phyloP scores from a whole-genome alignment of 2,888 invertebrate genomes.

The Mantis religiosa region DNA sequence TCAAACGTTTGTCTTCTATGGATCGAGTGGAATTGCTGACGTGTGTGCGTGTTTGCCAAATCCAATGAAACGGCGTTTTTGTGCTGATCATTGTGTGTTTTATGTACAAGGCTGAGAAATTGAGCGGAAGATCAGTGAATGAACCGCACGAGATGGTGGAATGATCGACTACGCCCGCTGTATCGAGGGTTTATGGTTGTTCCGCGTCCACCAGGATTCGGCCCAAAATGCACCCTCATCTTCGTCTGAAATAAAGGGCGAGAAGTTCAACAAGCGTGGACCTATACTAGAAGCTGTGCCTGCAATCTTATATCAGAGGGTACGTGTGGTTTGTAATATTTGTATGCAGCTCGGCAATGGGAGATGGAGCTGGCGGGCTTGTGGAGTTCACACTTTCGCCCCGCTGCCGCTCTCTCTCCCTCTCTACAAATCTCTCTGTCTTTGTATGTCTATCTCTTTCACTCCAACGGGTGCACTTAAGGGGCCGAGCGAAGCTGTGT shows the following conservation, averaged over 20 bases:
- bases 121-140: neutral
- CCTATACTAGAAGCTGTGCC: neutral
- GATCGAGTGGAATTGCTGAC: neutral
- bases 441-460: neutral
- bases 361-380: conserved; percentile 4
- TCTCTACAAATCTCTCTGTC: neutral
- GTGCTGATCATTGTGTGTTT: neutral
- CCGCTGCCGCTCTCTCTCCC: neutral
- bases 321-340: conserved; percentile 20
- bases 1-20: neutral
- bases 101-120: neutral
- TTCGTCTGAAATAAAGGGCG: conserved; percentile 12
- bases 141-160: neutral
- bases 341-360: conserved; percentile 18
- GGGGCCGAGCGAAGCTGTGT: conserved; percentile 1
- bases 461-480: neutral
- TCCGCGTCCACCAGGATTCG: neutral
- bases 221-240: neutral
- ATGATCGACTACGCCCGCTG: conserved; percentile 7
- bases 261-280: neutral
- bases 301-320: conserved; percentile 19
- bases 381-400: neutral
- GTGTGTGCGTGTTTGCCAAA: conserved; percentile 1
- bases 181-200: neutral
- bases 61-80: neutral